Conservation (phyloP, 1,140 invertebrate genomes). For the Dufourea novaeangliae region DNA sequence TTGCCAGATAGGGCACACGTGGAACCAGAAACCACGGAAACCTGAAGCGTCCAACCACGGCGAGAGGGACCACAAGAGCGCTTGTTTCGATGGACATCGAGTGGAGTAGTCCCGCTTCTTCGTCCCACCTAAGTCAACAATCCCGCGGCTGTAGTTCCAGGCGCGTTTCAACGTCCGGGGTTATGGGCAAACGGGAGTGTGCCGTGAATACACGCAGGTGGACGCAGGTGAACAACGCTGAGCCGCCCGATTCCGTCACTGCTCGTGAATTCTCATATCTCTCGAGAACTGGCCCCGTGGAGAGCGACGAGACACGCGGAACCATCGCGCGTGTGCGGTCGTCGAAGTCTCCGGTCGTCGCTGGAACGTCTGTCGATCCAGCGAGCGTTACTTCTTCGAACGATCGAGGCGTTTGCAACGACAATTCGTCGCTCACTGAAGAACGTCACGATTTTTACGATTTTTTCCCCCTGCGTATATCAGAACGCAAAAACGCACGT, state of each 20-base stretch:
- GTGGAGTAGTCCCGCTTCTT: constrained; percentile 48
- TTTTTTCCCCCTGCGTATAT: not conserved
- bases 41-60: constrained; percentile 53
- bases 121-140: constrained; percentile 66
- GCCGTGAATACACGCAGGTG: constrained; percentile 60
- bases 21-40: constrained; percentile 30
- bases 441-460: not conserved
- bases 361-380: not conserved
- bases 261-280: constrained; percentile 2
- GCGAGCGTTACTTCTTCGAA: too few species aligned
- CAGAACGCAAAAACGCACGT: not conserved
- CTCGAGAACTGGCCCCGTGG: not conserved
- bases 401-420: not conserved
- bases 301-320: constrained; percentile 9
- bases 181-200: constrained; percentile 51
- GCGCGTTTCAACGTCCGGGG: constrained; percentile 59
- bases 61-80: constrained; percentile 57
- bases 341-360: constrained; percentile 17
- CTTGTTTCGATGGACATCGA: constrained; percentile 58
- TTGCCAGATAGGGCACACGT: not conserved
- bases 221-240: constrained; percentile 46
- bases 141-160: constrained; percentile 13
- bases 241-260: constrained; percentile 9
- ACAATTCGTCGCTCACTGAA: not conserved
- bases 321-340: not conserved